Evolutionary conservation across 2,797 vertebrate species (phyloP).

Genomic region (Pagetopsis macropterus): DNA sequence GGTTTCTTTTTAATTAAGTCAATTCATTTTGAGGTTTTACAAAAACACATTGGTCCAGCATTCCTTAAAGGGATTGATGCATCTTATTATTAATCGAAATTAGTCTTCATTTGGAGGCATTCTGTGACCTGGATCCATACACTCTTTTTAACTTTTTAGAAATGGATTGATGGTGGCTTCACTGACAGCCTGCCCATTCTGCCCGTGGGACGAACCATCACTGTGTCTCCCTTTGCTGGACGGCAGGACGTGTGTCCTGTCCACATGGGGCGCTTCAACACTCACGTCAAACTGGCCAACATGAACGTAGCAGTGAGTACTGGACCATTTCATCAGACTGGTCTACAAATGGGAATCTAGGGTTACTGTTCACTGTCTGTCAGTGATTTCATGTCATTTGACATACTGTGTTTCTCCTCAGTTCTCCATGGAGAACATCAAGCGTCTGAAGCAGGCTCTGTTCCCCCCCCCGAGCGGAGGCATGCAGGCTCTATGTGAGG

Average conservation of each 20-base stretch:
- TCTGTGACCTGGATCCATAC: background rate
- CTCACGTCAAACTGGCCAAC: slow-evolving; percentile 83
- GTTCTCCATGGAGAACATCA: slow-evolving; percentile 83
- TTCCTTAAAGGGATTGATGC: background rate
- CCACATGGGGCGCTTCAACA: slow-evolving; percentile 76
- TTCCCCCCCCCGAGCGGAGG: slow-evolving; percentile 83
- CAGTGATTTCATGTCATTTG: too few relatives aligned
- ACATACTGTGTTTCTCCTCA: slow-evolving; percentile 20
- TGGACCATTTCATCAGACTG: background rate
- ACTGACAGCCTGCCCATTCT: slow-evolving; percentile 89
- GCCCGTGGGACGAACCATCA: slow-evolving; percentile 87
- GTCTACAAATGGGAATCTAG: too few relatives aligned
- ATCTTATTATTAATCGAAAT: background rate
- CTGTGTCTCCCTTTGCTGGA: slow-evolving; percentile 90
- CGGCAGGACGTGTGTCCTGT: slow-evolving; percentile 86
- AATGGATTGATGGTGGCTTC: slow-evolving; percentile 92
- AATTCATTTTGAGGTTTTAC: background rate
- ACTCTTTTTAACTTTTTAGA: slow-evolving; percentile 72
- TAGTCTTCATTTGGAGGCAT: too few relatives aligned
- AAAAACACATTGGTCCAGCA: background rate
- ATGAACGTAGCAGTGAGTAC: slow-evolving; percentile 87
- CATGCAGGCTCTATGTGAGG: slow-evolving; percentile 80
- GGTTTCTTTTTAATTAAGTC: background rate
- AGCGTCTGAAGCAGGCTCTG: slow-evolving; percentile 85
- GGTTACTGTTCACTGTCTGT: background rate